These are phyloP conservation scores for Dioctria linearis DNA, from an alignment of 2,888 invertebrate genomes.

Conservation along the genomic window DNA sequence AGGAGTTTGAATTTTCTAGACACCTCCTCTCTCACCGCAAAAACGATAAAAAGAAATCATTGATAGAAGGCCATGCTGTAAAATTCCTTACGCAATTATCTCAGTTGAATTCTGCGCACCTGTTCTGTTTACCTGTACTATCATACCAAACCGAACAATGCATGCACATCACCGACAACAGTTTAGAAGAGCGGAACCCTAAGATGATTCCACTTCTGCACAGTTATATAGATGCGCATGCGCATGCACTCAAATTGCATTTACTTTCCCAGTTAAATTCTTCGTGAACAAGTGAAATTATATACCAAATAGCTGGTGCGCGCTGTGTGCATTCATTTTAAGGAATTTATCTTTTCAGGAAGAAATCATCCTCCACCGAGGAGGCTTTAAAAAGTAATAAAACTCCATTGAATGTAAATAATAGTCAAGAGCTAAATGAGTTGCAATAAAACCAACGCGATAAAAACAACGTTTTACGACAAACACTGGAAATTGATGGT, in stretches of 20 bases:
- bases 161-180: not conserved
- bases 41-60: not conserved
- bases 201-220: no score
- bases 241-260: slow-evolving; percentile 14
- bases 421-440: slow-evolving; percentile 25
- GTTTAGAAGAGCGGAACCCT: slow-evolving; percentile 32
- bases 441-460: slow-evolving; percentile 19
- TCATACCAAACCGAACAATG: slow-evolving; percentile 26
- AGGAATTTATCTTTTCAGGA: not conserved
- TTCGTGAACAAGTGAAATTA: slow-evolving; percentile 15
- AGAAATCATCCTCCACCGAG: not conserved
- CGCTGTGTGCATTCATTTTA: not conserved
- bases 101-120: slow-evolving; percentile 20
- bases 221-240: not conserved
- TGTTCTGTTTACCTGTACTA: slow-evolving; percentile 35
- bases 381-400: not conserved
- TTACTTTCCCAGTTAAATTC: slow-evolving; percentile 23
- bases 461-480: slow-evolving; percentile 30
- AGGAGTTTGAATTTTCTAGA: no score
- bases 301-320: not conserved
- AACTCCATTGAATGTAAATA: slow-evolving; percentile 33
- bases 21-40: not conserved
- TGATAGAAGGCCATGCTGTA: slow-evolving; percentile 2
- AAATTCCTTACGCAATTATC: slow-evolving; percentile 41
- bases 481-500: not conserved